Percentiles rank a stretch among this genome's conserved stretches.
These are phyloP conservation scores for Caradrina clavipalpis DNA, from an alignment of 2,888 invertebrate species.

Conservation along the genomic window DNA sequence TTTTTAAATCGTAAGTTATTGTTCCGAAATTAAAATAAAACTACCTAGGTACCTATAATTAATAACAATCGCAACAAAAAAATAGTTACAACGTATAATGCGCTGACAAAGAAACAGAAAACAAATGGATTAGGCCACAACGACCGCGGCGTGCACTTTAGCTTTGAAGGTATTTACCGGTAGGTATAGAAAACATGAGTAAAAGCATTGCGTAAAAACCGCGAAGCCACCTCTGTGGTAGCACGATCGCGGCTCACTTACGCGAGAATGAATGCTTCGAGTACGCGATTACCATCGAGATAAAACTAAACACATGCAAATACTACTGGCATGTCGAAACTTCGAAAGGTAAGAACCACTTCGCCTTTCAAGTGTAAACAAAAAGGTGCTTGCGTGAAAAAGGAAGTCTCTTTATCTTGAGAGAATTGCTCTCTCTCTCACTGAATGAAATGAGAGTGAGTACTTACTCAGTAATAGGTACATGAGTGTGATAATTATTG, in stretches of 20 bases:
- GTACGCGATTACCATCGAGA: neutral
- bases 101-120: conserved; percentile 34
- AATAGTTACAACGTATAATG: neutral
- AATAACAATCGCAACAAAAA: conserved; percentile 9
- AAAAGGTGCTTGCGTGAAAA: neutral
- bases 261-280: neutral
- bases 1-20: conserved; percentile 12
- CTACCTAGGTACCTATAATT: too few species aligned
- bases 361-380: neutral
- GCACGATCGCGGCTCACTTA: conserved; percentile 19
- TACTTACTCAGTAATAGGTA: neutral
- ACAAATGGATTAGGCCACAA: conserved; percentile 23
- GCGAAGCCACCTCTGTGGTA: conserved; percentile 10
- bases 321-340: neutral
- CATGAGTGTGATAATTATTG: neutral
- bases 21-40: conserved; percentile 11
- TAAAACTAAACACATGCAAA: conserved; percentile 9
- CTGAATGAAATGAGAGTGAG: neutral
- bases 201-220: conserved; percentile 42
- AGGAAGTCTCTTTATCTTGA: neutral
- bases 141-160: conserved; percentile 15
- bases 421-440: neutral
- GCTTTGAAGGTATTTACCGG: conserved; percentile 8
- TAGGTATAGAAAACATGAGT: conserved; percentile 8
- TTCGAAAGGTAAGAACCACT: neutral